Base-by-base conservation (phyloP, 2,113 vertebrate genomes). In the Hippocampus guttulatus region DNA sequence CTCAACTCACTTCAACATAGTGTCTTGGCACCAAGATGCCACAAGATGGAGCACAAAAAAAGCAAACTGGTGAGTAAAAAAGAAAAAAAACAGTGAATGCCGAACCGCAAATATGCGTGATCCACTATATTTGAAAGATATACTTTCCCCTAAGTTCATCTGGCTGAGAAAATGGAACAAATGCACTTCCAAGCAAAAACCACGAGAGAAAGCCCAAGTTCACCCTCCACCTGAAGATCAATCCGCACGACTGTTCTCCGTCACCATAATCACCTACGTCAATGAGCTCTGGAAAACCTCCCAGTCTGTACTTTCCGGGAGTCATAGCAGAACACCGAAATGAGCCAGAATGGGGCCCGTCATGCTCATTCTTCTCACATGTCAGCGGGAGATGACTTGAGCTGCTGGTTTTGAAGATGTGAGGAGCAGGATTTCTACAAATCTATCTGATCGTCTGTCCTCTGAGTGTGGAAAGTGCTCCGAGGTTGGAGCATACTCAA, bases 281-380 rank as follows among this genome's bases (percentile, higher is more conserved):
- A 71, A 71, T 16, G 47, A 66, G 77, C 52, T 72, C 54, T 68
- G 80, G 77, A 75, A 57, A 33, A 8, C 40, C 52, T 81, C 71
- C 74, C 67, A 58, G 62, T 69, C 78, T 67, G 27, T 38, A 21
- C 67, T 74, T 51, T 43, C 38, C 38, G 21, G 61, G 60, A 68
- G 66, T 69, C 71, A n/a, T 54, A 14, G 41, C 47, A 69, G 74
- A 81, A 70, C 38, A 51, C 40, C 71, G 66, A 73, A 86, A 78
- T 75, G 76, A 86, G 78, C 69, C 75, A 81, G 71, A 83, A 78
- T 77, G 51, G 68, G 67, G 74, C 71, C 69, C 20, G 70, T 65
- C 74, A 43, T 47, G 73, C 77, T 86, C 81, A 82, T 86, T 89
- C 76, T 84, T 83, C 81, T 76, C 65, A 81, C 85, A 89, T 85